Evolutionary conservation across 2,113 vertebrate genomes (phyloP).

Genomic region (Gymnobelideus leadbeateri): DNA sequence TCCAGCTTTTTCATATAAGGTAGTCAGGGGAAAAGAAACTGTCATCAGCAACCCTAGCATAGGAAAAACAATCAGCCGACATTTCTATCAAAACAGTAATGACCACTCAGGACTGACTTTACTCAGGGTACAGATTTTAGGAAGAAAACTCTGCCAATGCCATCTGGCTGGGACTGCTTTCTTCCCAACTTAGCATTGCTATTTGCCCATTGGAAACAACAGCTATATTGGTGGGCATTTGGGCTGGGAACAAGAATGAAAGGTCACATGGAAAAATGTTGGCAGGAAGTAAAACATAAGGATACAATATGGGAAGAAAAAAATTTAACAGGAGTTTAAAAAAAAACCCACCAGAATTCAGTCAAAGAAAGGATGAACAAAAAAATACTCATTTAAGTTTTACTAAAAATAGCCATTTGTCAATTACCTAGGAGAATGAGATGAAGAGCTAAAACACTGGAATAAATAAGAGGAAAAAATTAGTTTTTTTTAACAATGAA

Average conservation of each 20-base stretch:
- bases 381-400: not conserved
- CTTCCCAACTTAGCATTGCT: not conserved
- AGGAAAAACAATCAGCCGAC: conserved; percentile 20
- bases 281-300: not conserved
- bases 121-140: not conserved
- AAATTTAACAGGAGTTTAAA: too few relatives aligned
- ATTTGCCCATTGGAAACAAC: not conserved
- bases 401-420: not conserved
- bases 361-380: too few relatives aligned
- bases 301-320: not conserved
- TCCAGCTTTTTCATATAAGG: conserved; percentile 31
- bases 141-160: not conserved
- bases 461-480: not conserved
- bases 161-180: conserved; percentile 6
- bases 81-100: not conserved
- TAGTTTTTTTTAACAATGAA: not conserved
- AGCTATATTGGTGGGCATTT: not conserved
- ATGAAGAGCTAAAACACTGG: not conserved
- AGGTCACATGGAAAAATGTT: not conserved
- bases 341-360: too few relatives aligned
- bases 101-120: not conserved
- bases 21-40: conserved; percentile 9
- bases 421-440: not conserved
- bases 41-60: not conserved
- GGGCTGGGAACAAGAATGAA: not conserved